Conservation (phyloP, 2,888 invertebrate species). For the Leucophenga maculata region DNA sequence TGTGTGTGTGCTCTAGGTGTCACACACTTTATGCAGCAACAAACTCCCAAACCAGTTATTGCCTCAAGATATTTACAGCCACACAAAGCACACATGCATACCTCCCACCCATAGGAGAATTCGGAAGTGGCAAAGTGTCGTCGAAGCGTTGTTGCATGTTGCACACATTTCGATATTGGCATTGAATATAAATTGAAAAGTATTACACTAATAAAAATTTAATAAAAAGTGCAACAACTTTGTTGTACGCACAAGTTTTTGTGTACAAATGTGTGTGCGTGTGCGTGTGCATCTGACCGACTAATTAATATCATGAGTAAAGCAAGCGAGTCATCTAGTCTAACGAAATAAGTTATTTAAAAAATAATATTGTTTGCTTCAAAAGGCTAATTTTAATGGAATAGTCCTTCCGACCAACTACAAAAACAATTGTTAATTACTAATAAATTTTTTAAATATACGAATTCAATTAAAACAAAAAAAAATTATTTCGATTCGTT, state of each 20-base stretch:
- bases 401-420: no score
- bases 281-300: background rate
- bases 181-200: constrained; percentile 1
- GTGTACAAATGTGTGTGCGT: background rate
- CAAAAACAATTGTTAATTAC: no score
- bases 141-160: background rate
- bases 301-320: no score
- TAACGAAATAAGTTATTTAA: no score
- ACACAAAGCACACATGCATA: background rate
- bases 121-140: background rate
- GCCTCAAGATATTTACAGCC: constrained; percentile 2
- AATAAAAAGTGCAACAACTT: background rate
- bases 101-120: background rate
- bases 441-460: no score
- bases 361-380: no score
- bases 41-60: background rate
- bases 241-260: background rate
- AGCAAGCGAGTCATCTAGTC: no score
- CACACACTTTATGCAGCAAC: background rate
- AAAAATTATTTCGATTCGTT: no score
- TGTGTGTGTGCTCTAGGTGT: background rate
- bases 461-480: no score
- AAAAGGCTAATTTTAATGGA: no score
- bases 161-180: background rate
- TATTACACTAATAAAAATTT: background rate